Base-by-base conservation (phyloP, 2,888 invertebrate genomes). In the Coelopa pilipes region DNA sequence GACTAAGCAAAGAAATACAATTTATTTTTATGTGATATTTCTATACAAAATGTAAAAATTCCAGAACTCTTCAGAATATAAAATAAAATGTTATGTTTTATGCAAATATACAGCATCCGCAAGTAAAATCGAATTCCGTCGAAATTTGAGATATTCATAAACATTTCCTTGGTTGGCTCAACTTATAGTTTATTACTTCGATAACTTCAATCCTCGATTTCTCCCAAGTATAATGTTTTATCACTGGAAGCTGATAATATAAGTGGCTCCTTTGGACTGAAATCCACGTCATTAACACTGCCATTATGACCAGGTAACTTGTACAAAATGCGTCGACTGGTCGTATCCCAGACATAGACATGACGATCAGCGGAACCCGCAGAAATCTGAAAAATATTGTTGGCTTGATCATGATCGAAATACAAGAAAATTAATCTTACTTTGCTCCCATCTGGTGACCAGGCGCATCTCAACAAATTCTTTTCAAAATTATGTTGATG, bases 401-500 rank as follows among this genome's bases (percentile, higher is more conserved):
- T 55, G 17, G 50, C 15, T 21, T 21, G 5, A 13, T 50, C n/a
- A 55, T 17, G n/a, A 55, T 1, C 55, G n/a, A 13, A 9, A 49
- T 49, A 53, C 1, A 53, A 53, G 53, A 66, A 17, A 70, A 59
- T 70, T 47, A 1, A 57, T 55, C 75, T 76, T 21, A 98, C 93
- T 89, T 95, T 95, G 72, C 94, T 93, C 1, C 98, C 97, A 87
- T 98, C 97, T 0, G 93, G 92, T 1, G 98, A 93, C 99, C 99
- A 99, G 0, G 94, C 91, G 85, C 98, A 98, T 19, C 95, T 90
- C 73, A 99, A 88, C 74, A 99, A 90, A 89, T 99, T 99, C 88
- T 96, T 96, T 89, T 99, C 99, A 87, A 98, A 99, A 89, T 97
- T 98, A 88, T 99, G 98, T 82, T 96, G 96, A 89, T 98, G 98